Conservation (phyloP, 1,140 invertebrate genomes). For the Caerostris extrusa region DNA sequence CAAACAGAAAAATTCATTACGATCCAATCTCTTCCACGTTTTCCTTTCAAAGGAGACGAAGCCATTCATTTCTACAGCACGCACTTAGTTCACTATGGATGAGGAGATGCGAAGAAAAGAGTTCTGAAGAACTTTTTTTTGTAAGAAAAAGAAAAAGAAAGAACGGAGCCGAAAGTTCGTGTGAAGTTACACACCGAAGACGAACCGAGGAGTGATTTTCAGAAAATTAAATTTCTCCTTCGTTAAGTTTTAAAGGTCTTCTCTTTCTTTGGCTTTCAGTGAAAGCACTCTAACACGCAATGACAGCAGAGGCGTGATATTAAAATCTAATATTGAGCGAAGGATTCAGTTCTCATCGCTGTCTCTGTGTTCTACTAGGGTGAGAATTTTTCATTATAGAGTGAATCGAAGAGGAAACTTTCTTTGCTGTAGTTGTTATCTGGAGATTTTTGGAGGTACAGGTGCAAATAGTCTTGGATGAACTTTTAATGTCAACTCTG, state of each 20-base stretch:
- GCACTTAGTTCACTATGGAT: background rate
- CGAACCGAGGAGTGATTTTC: background rate
- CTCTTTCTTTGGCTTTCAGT: background rate
- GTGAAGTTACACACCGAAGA: background rate
- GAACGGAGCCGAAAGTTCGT: background rate
- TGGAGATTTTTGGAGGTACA: background rate
- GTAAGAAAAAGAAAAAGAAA: background rate
- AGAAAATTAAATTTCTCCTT: constrained; percentile 53
- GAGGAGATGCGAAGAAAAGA: background rate
- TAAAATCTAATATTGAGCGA: background rate
- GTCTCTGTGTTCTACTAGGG: no score
- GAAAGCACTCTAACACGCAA: background rate
- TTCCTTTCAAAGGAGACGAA: background rate
- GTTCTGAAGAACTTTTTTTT: background rate
- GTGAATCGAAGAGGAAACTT: no score
- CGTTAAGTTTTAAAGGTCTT: background rate
- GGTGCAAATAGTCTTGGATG: no score
- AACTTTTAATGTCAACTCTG: no score
- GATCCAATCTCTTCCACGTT: background rate
- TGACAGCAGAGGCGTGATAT: background rate
- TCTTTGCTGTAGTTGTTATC: background rate
- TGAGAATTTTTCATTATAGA: no score
- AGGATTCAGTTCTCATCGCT: no score
- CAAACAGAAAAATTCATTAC: constrained; percentile 20
- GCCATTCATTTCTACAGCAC: constrained; percentile 6